Evolutionary conservation across 2,888 invertebrate species (phyloP).

Genomic region (Mesorhabditis spiculigera): DNA sequence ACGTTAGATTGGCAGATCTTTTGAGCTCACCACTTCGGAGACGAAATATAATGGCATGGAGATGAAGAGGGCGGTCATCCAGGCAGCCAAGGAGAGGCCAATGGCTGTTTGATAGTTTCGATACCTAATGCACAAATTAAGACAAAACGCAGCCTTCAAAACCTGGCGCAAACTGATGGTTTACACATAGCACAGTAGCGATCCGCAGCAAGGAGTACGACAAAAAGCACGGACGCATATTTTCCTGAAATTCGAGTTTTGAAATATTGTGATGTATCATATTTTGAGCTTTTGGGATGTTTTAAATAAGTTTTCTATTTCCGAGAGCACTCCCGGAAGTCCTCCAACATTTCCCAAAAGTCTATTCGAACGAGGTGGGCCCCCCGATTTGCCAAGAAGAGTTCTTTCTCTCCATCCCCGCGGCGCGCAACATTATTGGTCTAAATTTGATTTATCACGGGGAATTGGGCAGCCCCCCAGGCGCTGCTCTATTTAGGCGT

Average conservation of each 20-base stretch:
- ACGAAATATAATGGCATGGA: constrained; percentile 49
- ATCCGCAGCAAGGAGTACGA: constrained; percentile 52
- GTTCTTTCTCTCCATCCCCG: no score
- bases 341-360: no score
- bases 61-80: constrained; percentile 45
- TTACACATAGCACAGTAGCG: constrained; percentile 56
- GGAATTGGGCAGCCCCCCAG: no score
- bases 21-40: constrained; percentile 38
- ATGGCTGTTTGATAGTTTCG: constrained; percentile 47
- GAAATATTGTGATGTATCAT: no score
- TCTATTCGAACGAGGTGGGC: no score
- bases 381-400: no score
- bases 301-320: no score
- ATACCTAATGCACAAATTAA: constrained; percentile 15
- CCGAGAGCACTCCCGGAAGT: no score
- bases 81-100: constrained; percentile 42
- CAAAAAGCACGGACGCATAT: constrained; percentile 54
- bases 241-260: constrained; percentile 30
- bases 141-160: neutral
- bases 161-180: constrained; percentile 27
- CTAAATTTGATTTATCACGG: no score
- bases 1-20: constrained; percentile 7
- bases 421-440: no score
- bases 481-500: no score
- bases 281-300: no score